phyloP scores from a whole-genome alignment of 2,113 vertebrate species.

The Apodemus sylvaticus region DNA sequence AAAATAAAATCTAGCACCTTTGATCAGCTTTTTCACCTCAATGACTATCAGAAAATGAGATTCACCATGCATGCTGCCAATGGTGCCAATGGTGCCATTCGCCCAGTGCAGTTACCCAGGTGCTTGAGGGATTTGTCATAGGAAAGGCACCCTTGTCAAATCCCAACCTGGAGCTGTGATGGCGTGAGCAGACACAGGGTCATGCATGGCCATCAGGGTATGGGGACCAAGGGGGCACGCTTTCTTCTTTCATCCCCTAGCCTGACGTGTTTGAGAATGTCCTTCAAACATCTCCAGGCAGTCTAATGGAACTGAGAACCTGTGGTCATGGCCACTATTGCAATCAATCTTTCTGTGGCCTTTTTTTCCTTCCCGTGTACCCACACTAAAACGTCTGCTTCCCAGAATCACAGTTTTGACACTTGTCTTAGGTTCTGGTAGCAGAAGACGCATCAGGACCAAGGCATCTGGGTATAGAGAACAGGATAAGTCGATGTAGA shows the following conservation, averaged over 20 bases:
- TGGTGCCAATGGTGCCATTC: neutral
- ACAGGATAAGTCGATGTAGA: neutral
- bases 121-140: neutral
- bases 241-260: neutral
- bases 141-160: neutral
- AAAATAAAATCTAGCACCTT: conserved; percentile 13
- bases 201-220: neutral
- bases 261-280: neutral
- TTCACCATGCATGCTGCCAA: neutral
- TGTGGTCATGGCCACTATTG: neutral
- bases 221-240: neutral
- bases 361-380: neutral
- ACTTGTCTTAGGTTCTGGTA: neutral
- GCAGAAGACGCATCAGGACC: neutral
- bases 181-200: neutral
- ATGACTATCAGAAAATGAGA: neutral
- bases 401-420: neutral
- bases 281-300: neutral
- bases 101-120: neutral
- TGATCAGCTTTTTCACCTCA: neutral
- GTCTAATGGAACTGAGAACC: neutral
- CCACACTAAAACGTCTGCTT: neutral
- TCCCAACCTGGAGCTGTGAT: neutral
- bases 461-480: neutral
- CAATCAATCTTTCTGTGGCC: neutral